Evolutionary conservation across 2,797 vertebrate species (phyloP).

Genomic region (Fistularia commersonii): DNA sequence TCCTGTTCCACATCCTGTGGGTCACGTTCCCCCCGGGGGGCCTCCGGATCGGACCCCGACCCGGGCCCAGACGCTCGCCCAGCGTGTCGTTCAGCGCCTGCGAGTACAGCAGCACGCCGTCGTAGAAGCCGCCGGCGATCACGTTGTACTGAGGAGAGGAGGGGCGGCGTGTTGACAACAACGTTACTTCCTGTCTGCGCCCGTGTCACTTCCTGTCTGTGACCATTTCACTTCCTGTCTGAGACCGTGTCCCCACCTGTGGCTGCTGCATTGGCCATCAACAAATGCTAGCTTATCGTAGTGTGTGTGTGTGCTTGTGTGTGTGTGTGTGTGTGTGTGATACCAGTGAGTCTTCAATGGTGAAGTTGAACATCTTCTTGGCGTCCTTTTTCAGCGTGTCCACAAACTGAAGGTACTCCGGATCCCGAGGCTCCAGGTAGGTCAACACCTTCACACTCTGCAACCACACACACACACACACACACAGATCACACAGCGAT

Average conservation of each 20-base stretch:
- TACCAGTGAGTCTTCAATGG: constrained; percentile 84
- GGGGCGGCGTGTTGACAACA: background rate
- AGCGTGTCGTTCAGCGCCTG: constrained; percentile 83
- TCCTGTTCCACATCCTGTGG: constrained; percentile 87
- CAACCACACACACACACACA: too few species aligned
- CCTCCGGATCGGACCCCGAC: too few species aligned
- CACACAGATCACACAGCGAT: too few species aligned
- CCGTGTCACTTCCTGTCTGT: too few species aligned
- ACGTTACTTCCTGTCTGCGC: too few species aligned
- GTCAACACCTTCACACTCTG: constrained; percentile 93
- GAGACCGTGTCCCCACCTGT: too few species aligned
- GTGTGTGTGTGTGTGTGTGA: too few species aligned
- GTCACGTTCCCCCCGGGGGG: constrained; percentile 72
- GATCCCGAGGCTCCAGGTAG: constrained; percentile 84
- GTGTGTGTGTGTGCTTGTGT: too few species aligned
- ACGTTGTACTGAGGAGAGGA: constrained; percentile 86
- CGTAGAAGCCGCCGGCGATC: constrained; percentile 88
- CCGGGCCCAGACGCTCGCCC: constrained; percentile 27
- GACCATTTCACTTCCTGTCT: background rate
- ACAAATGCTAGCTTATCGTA: too few species aligned
- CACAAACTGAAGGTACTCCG: constrained; percentile 83
- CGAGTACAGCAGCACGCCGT: constrained; percentile 85
- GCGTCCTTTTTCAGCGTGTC: constrained; percentile 74
- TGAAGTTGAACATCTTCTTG: constrained; percentile 81
- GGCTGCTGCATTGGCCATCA: too few species aligned